Evolutionary conservation across 2,797 vertebrate genomes (phyloP), one percentile per base, ranked within the genome.

Genomic region (Danio kyathit): DNA sequence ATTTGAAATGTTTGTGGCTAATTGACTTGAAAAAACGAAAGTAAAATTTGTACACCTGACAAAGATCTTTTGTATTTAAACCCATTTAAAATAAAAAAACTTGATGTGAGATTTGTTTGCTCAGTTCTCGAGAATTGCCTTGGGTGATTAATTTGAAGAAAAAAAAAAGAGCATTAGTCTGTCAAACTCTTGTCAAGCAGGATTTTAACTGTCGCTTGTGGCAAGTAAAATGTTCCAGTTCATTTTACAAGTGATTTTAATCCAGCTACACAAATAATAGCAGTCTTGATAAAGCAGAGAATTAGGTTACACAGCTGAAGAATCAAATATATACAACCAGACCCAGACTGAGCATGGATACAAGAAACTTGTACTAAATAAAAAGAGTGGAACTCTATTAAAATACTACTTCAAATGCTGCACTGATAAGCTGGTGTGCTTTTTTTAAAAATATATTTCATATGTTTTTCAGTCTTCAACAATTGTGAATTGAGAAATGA

Each of bases 161-260:
- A 10, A 49, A 5, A 10, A 0, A 38, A 51, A 14, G n/a, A 1
- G 1, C 13, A 16, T 16, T 3, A 0, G 56, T 14, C 52, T 43
- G n/a, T 44, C 51, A 49, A 38, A 38, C 19, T 40, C 43, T 48
- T 74, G 14, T n/a, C 57, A 40, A 48, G 44, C 16, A 48, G 19
- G 19, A 74, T 48, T 43, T 29, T 1, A 29, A 29, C 40, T 14
- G 21, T 54, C n/a, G 67, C 48, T 52, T 21, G n/a, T 48, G 74
- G 56, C 5, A 60, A 59, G 43, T 59, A 7, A 41, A 54, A 17
- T 17, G 6, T 41, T 71, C 10, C 48, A 51, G 66, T 51, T 14
- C 10, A 6, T n/a, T 69, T 9, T n/a, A 51, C 29, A 61, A 43
- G 52, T 14, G n/a, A 70, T 72, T 72, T 48, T 49, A 48, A 74